A percentile compares a stretch with the other conserved stretches of the same genome.
Conservation (phyloP, 2,113 vertebrate species). For the Tragulus kanchil region DNA sequence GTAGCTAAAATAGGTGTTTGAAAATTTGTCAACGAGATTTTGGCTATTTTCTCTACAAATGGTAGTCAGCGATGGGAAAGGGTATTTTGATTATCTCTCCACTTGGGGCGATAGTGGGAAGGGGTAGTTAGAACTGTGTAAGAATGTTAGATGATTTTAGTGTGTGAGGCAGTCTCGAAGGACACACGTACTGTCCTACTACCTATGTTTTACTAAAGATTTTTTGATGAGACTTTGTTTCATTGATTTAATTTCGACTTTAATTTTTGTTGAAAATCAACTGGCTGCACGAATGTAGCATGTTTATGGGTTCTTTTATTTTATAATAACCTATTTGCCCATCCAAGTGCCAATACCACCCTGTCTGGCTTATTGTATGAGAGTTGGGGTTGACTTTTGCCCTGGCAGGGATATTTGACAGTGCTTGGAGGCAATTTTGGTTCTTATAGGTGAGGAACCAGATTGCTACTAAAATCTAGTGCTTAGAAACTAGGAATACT, state of each 20-base stretch:
- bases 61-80: neutral
- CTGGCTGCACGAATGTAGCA: neutral
- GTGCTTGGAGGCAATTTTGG: neutral
- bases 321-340: neutral
- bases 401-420: neutral
- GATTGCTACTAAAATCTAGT: neutral
- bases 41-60: neutral
- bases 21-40: neutral
- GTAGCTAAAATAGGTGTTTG: neutral
- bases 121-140: neutral
- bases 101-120: neutral
- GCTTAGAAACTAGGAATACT: neutral
- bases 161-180: neutral
- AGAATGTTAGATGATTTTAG: neutral
- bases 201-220: neutral
- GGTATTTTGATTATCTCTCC: neutral
- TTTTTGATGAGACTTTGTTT: neutral
- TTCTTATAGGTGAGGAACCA: neutral
- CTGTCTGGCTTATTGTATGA: neutral
- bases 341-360: neutral
- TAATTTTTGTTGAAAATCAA: conserved; percentile 17
- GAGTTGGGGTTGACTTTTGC: neutral
- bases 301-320: neutral
- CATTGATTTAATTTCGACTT: neutral
- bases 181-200: neutral